Evolutionary conservation across 2,797 vertebrate genomes (phyloP).

Genomic region (Alectoris magna): DNA sequence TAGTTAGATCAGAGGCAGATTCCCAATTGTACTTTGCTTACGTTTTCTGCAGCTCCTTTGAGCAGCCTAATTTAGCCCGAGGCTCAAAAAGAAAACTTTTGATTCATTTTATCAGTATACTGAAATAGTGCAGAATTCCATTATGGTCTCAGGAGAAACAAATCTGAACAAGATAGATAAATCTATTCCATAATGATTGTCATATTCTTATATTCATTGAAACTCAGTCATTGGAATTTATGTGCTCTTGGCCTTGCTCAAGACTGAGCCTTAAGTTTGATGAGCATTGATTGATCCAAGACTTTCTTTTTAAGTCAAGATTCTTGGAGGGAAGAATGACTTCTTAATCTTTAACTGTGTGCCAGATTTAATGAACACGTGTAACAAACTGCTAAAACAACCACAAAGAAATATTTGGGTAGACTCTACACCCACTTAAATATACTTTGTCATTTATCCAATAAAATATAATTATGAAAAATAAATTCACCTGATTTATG

Average conservation of each 20-base stretch:
- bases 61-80: background rate
- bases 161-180: background rate
- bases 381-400: constrained; percentile 38
- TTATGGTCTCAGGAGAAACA: background rate
- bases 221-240: background rate
- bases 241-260: too few species aligned
- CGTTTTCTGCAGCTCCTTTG: background rate
- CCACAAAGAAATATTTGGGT: constrained; percentile 52
- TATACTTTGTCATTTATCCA: constrained; percentile 50
- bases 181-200: background rate
- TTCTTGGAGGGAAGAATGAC: background rate
- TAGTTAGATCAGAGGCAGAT: background rate
- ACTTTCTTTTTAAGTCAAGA: background rate
- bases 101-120: background rate
- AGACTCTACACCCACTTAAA: constrained; percentile 63
- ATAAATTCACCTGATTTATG: constrained; percentile 64
- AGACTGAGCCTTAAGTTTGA: background rate
- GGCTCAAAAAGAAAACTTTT: background rate
- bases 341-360: constrained; percentile 19
- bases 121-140: background rate
- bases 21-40: background rate
- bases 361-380: constrained; percentile 42
- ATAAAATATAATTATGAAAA: constrained; percentile 50
- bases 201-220: background rate
- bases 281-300: background rate